Evolutionary conservation across 2,797 vertebrate genomes (phyloP), one percentile per base, ranked within the genome.

Genomic region (Sebastes nivosus): DNA sequence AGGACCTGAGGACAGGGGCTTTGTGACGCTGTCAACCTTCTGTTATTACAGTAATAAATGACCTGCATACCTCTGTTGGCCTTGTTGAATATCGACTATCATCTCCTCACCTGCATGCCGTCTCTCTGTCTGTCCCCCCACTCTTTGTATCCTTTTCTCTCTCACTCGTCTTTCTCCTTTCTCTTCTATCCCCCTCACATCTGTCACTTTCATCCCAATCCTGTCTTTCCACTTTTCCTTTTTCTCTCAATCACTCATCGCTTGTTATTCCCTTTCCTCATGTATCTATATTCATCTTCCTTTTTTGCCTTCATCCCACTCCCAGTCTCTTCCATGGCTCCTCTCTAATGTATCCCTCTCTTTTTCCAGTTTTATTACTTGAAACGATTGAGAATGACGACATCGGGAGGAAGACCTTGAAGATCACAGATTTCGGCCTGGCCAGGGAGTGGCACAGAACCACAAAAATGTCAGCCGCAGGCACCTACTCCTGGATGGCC

Each of bases 401-500:
- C 92, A 95, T 99, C 57, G 96, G 95, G 79, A 97, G 97, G 90
- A 99, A 99, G 94, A 99, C 97, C 5, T 88, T 99, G 95, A 99
- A 99, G 96, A 99, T 99, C 89, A 99, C 98, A 10, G 98, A 99
- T 90, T 99, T 99, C 5, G 98, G 98, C 85, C 87, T 99, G 74
- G 98, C 98, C 4, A 94, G 98, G 88, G 98, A 99, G 85, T 99
- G 98, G 98, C 97, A 99, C 94, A 96, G 96, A 90, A 99, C 98
- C 32, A 99, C 98, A 63, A 97, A 97, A 89, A 99, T 99, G 98
- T 98, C 97, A 1, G 96, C 98, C 0, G 98, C 97, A 0, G 98
- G 98, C 64, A 99, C 98, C 5, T 99, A 99, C 0, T 98, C 98
- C 2, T 99, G 98, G 98, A 99, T 99, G 98, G 98, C 98, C 32